These are phyloP conservation scores for Lacerta viridis DNA, from an alignment of 2,797 vertebrate species.

Conservation along the genomic window DNA sequence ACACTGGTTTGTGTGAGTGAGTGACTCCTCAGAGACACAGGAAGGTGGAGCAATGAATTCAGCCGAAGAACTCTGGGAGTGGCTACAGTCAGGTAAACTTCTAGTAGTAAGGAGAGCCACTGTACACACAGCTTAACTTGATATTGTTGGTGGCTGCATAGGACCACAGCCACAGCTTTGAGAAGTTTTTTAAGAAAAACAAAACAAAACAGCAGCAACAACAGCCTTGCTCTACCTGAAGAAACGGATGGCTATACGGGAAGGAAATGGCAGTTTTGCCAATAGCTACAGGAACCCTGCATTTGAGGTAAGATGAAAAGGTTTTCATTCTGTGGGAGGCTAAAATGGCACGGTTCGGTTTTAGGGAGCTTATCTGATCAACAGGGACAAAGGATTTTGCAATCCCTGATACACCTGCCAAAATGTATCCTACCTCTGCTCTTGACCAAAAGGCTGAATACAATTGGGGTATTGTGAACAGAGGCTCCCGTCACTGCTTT, in stretches of 20 bases:
- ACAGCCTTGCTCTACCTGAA: not conserved
- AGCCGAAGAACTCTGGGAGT: constrained; percentile 26
- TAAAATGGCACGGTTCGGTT: constrained; percentile 5
- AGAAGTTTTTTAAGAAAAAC: not conserved
- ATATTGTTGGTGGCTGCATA: not conserved
- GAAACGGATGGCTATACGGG: constrained; percentile 56
- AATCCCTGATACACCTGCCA: not conserved
- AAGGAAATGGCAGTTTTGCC: not conserved
- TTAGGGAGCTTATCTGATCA: not conserved
- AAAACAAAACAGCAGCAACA: not conserved
- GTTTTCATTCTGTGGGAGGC: constrained; percentile 1
- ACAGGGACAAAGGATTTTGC: constrained; percentile 17
- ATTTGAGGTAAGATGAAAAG: constrained; percentile 77
- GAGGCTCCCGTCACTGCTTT: not conserved
- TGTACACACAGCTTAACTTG: not conserved
- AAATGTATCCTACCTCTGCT: not conserved
- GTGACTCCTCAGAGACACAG: not conserved
- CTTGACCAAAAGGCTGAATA: not conserved
- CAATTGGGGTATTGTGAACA: not conserved
- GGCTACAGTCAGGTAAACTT: constrained; percentile 31
- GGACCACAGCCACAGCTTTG: not conserved
- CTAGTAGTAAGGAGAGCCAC: not conserved
- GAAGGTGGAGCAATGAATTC: constrained; percentile 66
- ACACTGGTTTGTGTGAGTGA: not conserved
- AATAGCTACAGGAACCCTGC: constrained; percentile 67